These are phyloP conservation scores for Anolis apletophallus DNA, from an alignment of 2,797 vertebrate genomes.

Conservation along the genomic window DNA sequence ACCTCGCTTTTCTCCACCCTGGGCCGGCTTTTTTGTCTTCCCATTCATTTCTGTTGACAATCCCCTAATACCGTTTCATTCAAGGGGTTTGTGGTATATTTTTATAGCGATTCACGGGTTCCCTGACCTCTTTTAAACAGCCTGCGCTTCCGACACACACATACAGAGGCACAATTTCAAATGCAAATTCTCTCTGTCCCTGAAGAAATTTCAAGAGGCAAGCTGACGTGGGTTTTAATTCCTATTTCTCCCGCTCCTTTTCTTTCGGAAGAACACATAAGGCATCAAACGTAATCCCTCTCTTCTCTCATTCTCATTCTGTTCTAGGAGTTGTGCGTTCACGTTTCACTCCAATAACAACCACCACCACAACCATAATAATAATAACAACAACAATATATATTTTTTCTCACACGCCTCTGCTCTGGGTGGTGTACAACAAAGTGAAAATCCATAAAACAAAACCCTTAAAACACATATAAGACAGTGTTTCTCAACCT, in stretches of 20 bases:
- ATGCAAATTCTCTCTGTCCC: slow-evolving; percentile 10
- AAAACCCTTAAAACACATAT: too few relatives aligned
- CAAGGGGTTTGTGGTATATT: slow-evolving; percentile 20
- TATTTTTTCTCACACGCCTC: too few relatives aligned
- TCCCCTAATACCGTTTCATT: slow-evolving; percentile 27
- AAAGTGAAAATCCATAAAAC: too few relatives aligned
- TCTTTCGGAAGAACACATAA: too few relatives aligned
- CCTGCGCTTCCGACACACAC: accelerated
- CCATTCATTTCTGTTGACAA: slow-evolving; percentile 21
- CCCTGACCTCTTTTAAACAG: neutral
- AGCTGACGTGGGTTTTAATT: slow-evolving; percentile 1
- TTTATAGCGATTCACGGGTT: slow-evolving; percentile 15
- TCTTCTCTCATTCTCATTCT: neutral
- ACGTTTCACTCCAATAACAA: too few relatives aligned
- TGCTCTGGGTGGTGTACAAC: too few relatives aligned
- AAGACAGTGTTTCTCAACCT: too few relatives aligned
- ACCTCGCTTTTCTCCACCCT: neutral
- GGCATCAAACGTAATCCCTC: neutral
- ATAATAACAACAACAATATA: too few relatives aligned
- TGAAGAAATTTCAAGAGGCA: neutral
- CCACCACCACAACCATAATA: too few relatives aligned
- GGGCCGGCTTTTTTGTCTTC: neutral
- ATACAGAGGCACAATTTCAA: neutral
- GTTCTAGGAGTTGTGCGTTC: too few relatives aligned
- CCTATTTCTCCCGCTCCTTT: neutral